Percentiles rank a stretch among this genome's conserved stretches.
Evolutionary conservation across 2,888 invertebrate species (phyloP).

Genomic region (Nemapogon koenigi): DNA sequence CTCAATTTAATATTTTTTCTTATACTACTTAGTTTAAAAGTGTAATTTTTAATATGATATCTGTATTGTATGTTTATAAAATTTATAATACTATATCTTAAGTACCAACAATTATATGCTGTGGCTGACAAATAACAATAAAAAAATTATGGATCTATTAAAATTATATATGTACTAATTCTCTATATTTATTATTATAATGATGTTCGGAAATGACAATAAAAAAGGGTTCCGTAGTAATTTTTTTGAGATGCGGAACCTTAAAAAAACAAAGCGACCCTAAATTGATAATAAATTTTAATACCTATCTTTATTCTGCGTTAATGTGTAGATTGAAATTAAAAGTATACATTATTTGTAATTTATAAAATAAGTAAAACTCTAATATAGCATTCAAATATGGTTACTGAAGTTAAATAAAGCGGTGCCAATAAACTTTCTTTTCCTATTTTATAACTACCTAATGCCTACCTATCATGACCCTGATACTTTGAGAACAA

Average conservation of each 20-base stretch:
- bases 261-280: too few relatives aligned
- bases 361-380: too few relatives aligned
- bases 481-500: too few relatives aligned
- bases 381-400: conserved; percentile 1
- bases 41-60: background rate
- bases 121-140: conserved; percentile 62
- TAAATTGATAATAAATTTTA: conserved; percentile 11
- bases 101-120: conserved; percentile 27
- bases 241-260: conserved; percentile 4
- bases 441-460: background rate
- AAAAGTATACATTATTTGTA: background rate
- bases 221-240: conserved; percentile 12
- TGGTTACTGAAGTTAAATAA: conserved; percentile 41
- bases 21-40: too few relatives aligned
- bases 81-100: background rate
- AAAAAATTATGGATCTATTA: too few relatives aligned
- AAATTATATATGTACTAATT: conserved; percentile 16
- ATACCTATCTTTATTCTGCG: conserved; percentile 2
- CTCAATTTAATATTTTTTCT: too few relatives aligned
- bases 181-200: conserved; percentile 16
- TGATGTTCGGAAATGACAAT: conserved; percentile 22
- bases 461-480: background rate
- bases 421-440: conserved; percentile 25
- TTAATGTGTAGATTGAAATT: conserved; percentile 6
- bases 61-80: background rate